Base-by-base conservation (phyloP, 2,888 invertebrate species). In the Melangyna quadrimaculata region DNA sequence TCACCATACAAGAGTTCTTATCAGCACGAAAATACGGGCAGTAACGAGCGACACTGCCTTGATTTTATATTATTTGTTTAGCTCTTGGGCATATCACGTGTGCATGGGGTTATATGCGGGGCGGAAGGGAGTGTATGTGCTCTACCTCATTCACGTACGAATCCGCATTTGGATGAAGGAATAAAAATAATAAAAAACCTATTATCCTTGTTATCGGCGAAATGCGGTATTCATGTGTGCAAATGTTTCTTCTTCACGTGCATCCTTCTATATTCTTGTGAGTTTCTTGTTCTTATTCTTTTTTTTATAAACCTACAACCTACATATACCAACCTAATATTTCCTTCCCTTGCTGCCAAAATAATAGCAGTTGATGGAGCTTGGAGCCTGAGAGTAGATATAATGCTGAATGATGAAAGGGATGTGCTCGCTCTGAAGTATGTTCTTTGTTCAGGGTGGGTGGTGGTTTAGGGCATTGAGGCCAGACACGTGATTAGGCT, bases 101-200 rank as follows among this genome's bases (percentile, higher is more conserved):
- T 32, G 35, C 6, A 53, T 43, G 19, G 8, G 3, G 19, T 3
- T 19, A 24, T n/a, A 19, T 22, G 37, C n/a, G 19, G 55, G 10
- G 53, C 37, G 12, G 22, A 22, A 3, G 32, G 57, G 45, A 32
- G 40, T 35, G 10, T n/a, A 29, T 51, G 14, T 35, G 43, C 45
- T 70, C 35, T 24, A 37, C 67, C 29, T 75, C 67, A 51, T 79
- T 63, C 84, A 84, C 84, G 84, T 84, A 84, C 69, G n/a, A 72
- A 73, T 72, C 77, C 72, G 37, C 61, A 72, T 86, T 77, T 57
- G 77, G 70, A 78, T 77, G 77, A 74, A 80, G 69, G 73, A 77
- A 77, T 86, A 86, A 78, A 81, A 86, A 86, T 86, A 86, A 86
- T 86, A 86, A 81, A 81, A 86, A 86, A 81, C 86, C 80, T 77